Conservation (phyloP, 2,113 vertebrate genomes). For the Probosciger aterrimus region DNA sequence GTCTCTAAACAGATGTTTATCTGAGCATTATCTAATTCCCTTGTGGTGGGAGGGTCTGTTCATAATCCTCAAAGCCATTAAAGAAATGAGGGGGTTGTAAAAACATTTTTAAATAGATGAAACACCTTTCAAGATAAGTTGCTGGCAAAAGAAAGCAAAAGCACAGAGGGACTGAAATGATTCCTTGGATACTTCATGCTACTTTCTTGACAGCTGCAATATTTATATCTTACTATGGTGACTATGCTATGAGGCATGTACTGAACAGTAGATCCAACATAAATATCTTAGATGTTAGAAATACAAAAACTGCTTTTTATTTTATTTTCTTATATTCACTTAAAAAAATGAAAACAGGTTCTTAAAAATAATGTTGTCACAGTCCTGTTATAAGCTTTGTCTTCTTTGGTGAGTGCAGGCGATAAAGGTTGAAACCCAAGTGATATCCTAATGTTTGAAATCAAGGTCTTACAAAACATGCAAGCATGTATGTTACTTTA, state of each 20-base stretch:
- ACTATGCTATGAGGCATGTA: neutral
- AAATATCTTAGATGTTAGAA: neutral
- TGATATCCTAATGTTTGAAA: neutral
- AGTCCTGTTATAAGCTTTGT: neutral
- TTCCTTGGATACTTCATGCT: neutral
- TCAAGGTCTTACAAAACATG: neutral
- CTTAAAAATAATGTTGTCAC: neutral
- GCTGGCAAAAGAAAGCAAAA: neutral
- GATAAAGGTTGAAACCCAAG: neutral
- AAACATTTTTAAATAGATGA: constrained; percentile 21
- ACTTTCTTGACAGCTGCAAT: neutral
- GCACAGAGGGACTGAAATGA: neutral
- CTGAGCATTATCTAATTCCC: neutral
- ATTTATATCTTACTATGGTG: neutral
- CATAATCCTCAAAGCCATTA: neutral
- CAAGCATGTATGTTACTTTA: neutral
- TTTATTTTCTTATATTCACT: neutral
- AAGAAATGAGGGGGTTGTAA: neutral
- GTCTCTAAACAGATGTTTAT: constrained; percentile 1
- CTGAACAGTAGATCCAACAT: neutral
- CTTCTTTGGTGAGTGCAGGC: neutral
- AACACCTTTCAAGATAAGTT: constrained; percentile 2
- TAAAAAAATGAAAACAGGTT: neutral
- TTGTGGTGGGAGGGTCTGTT: neutral
- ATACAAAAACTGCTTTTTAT: neutral